Evolutionary conservation across 2,113 vertebrate genomes (phyloP).

Genomic region (Todiramphus saurophagus): DNA sequence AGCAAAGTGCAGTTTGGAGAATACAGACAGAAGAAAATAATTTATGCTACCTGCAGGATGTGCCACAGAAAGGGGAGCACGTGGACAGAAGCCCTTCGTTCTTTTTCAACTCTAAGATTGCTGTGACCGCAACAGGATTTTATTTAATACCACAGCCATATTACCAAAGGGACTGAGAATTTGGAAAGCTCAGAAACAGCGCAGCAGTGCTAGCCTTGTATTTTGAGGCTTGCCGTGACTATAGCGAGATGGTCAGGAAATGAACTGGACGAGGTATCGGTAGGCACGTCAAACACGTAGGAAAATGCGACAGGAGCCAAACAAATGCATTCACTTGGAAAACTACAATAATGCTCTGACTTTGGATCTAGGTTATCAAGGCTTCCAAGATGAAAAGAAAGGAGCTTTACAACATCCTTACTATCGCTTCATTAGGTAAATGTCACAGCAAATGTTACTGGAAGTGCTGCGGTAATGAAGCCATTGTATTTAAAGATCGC

Average conservation of each 20-base stretch:
- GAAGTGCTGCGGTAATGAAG: not conserved
- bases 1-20: constrained; percentile 61
- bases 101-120: not conserved
- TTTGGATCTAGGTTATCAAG: not conserved
- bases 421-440: not conserved
- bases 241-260: not conserved
- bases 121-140: not conserved
- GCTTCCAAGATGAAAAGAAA: not conserved
- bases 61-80: not conserved
- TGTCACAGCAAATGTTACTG: not conserved
- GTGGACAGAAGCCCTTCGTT: not conserved
- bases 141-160: not conserved
- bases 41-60: not conserved
- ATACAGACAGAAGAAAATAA: not conserved
- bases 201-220: not conserved
- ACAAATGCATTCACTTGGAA: not conserved
- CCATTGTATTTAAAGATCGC: not conserved
- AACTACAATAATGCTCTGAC: not conserved
- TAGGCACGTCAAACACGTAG: not conserved
- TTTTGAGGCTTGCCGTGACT: not conserved
- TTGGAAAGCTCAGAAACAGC: not conserved
- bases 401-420: not conserved
- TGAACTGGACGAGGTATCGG: not conserved
- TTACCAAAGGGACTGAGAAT: not conserved
- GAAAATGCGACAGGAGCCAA: not conserved